Conservation (phyloP, 2,113 vertebrate genomes). For the Gavia stellata region DNA sequence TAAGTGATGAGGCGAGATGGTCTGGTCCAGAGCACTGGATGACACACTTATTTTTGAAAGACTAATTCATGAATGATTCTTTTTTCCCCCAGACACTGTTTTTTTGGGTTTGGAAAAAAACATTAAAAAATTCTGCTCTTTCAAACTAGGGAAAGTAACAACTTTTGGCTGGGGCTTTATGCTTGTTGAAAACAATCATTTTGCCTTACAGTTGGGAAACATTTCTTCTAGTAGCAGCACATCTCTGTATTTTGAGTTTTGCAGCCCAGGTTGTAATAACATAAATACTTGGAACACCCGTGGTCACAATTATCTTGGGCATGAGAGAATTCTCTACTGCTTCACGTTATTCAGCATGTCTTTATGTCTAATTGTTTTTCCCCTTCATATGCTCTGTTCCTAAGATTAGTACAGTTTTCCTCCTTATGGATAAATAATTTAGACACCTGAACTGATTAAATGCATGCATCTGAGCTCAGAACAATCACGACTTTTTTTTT, state of each 20-base stretch:
- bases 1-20: not conserved
- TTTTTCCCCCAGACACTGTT: not conserved
- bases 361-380: not conserved
- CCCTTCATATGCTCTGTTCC: not conserved
- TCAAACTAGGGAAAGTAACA: not conserved
- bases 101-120: not conserved
- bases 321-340: not conserved
- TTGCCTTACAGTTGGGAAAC: not conserved
- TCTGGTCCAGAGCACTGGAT: not conserved
- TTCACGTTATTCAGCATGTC: not conserved
- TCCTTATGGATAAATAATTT: conserved; percentile 31
- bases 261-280: not conserved
- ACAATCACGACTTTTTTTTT: not conserved
- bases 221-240: not conserved
- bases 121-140: not conserved
- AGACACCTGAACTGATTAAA: conserved; percentile 42
- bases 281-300: not conserved
- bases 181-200: not conserved
- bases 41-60: not conserved
- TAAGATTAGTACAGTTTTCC: not conserved
- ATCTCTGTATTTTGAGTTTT: not conserved
- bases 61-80: not conserved
- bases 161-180: not conserved
- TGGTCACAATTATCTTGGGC: not conserved
- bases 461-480: not conserved